Base-by-base conservation (phyloP, 2,888 invertebrate genomes). In the Andrena minutula region DNA sequence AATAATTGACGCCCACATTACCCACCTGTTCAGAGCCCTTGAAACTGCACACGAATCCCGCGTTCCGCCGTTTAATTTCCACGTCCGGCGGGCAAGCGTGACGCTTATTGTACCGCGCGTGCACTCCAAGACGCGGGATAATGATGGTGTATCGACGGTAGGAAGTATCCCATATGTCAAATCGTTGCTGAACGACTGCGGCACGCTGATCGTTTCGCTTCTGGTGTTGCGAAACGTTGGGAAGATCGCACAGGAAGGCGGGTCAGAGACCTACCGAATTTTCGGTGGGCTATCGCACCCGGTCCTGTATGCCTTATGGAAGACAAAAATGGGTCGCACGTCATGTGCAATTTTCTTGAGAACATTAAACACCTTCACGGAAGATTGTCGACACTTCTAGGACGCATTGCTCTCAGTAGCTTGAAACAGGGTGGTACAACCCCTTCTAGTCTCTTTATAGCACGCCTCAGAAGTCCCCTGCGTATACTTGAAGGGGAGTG, bases 121-220 rank as follows among this genome's bases (percentile, higher is more conserved):
- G 56, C 47, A 76, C 60, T 66, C 10, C 72, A 66, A 60, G 71
- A 79, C 79, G 26, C 64, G 69, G 73, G 51, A 85, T 73, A 70
- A 70, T 65, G 73, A 56, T 69, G 58, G 69, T 69, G 64, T 58
- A 74, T 74, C 80, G 80, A 70, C 51, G 69, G 68, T 79, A 84
- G 87, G 82, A 86, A 87, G 84, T 82, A 82, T 86, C 79, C 64
- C 82, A 80, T 85, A 82, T 85, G 86, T 85, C 80, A 87, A 82
- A 79, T 84, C 78, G 82, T 77, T 73, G 66, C 63, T 71, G 65
- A 51, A 53, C 65, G 58, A 78, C 32, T 35, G 64, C 49, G 28
- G 64, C 47, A 68, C 63, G 78, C 53, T 56, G 41, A 65, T 68
- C 63, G 60, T 41, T 66, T 64, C 47, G 56, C 64, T 47, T 2